Conservation (phyloP, 1,140 invertebrate species). For the Antheraea pernyi region DNA sequence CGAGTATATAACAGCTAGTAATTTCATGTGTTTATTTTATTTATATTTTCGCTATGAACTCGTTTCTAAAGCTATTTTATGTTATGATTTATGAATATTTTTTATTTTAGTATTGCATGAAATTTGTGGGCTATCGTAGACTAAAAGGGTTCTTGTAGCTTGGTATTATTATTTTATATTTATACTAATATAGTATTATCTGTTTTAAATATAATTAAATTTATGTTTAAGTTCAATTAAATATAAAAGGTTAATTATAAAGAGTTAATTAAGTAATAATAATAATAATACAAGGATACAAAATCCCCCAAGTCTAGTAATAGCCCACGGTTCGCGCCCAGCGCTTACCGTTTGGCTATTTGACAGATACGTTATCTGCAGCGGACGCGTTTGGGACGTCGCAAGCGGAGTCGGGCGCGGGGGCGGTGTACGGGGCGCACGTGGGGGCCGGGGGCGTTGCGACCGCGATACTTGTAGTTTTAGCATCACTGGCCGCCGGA, state of each 20-base stretch:
- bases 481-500: conserved; percentile 64
- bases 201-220: too few relatives aligned
- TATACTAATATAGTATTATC: not conserved
- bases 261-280: too few relatives aligned
- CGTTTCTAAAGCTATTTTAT: not conserved
- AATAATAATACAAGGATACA: conserved; percentile 10
- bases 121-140: not conserved
- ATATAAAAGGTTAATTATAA: too few relatives aligned
- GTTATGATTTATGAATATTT: not conserved
- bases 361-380: conserved; percentile 61
- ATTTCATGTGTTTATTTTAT: too few relatives aligned
- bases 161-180: conserved; percentile 1
- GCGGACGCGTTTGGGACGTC: conserved; percentile 55
- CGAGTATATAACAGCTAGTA: too few relatives aligned
- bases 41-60: not conserved
- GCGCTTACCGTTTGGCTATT: conserved; percentile 43
- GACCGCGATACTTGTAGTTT: conserved; percentile 58
- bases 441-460: conserved; percentile 62
- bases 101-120: not conserved
- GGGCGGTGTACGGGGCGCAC: conserved; percentile 49
- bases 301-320: conserved; percentile 29
- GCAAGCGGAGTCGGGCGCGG: conserved; percentile 34
- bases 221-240: too few relatives aligned
- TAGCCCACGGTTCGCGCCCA: conserved; percentile 34
- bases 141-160: not conserved